Conservation (phyloP, 2,113 vertebrate species). For the Oryzias melastigma region DNA sequence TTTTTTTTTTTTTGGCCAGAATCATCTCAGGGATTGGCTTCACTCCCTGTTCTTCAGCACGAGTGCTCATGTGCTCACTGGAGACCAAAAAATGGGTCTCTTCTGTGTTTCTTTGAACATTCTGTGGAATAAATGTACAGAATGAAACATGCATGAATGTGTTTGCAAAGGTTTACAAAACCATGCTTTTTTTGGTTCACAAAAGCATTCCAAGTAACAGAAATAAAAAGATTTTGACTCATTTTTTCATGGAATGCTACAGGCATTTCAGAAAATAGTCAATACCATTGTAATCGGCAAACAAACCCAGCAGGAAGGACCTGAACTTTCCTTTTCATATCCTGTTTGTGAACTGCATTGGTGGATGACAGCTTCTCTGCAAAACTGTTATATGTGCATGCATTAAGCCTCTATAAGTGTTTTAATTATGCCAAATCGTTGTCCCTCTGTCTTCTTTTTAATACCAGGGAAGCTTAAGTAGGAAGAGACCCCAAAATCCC, state of each 20-base stretch:
- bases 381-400: constrained; percentile 1
- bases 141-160: constrained; percentile 44
- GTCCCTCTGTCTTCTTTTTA: constrained; percentile 27
- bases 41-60: constrained; percentile 16
- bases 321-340: too few species aligned
- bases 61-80: constrained; percentile 10
- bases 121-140: constrained; percentile 29
- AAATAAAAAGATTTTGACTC: too few species aligned
- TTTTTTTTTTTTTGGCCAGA: constrained; percentile 12
- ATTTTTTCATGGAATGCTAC: too few species aligned
- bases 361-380: constrained; percentile 4
- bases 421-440: constrained; percentile 52
- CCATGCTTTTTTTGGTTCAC: too few species aligned
- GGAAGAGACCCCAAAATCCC: constrained; percentile 49
- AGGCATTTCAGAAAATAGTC: too few species aligned
- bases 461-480: constrained; percentile 28
- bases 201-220: too few species aligned
- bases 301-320: too few species aligned
- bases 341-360: constrained; percentile 5
- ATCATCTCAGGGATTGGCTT: constrained; percentile 21
- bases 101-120: constrained; percentile 23
- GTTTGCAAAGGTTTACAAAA: background rate
- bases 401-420: constrained; percentile 26
- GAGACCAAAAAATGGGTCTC: background rate
- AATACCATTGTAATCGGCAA: too few species aligned